Evolutionary conservation across 1,140 invertebrate genomes (phyloP).

Genomic region (Prorops nasuta): DNA sequence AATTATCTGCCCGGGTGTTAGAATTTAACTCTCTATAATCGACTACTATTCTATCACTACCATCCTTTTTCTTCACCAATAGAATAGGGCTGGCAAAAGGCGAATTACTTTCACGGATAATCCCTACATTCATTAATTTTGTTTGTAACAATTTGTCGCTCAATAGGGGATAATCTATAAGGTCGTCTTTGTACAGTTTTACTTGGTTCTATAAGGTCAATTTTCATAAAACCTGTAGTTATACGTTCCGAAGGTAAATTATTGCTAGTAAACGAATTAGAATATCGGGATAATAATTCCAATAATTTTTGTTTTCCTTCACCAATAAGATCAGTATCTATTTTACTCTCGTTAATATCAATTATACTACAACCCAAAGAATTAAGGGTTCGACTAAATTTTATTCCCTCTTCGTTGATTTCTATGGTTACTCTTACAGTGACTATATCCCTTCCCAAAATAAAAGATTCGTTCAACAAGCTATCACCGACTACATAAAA

Average conservation of each 20-base stretch:
- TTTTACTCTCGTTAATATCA: neutral
- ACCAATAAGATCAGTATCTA: slow-evolving; percentile 2
- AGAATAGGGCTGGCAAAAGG: slow-evolving; percentile 41
- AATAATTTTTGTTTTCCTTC: neutral
- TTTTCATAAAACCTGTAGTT: slow-evolving; percentile 13
- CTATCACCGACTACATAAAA: neutral
- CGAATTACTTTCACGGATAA: slow-evolving; percentile 25
- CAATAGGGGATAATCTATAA: slow-evolving; percentile 11
- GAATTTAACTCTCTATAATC: slow-evolving; percentile 39
- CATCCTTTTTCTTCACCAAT: slow-evolving; percentile 49
- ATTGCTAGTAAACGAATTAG: neutral
- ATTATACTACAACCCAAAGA: neutral
- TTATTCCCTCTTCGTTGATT: neutral
- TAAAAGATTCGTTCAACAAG: neutral
- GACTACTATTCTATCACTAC: slow-evolving; percentile 41
- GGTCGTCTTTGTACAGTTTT: slow-evolving; percentile 13
- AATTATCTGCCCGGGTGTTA: slow-evolving; percentile 44
- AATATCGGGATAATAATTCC: neutral
- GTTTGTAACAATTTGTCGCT: slow-evolving; percentile 8
- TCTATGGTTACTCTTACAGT: neutral
- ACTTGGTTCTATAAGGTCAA: slow-evolving; percentile 8
- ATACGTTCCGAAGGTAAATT: neutral
- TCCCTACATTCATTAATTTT: slow-evolving; percentile 4
- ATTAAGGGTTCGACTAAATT: neutral
- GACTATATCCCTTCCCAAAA: neutral